Evolutionary conservation across 2,797 vertebrate genomes (phyloP).

Genomic region (Pangasius mekongensis): DNA sequence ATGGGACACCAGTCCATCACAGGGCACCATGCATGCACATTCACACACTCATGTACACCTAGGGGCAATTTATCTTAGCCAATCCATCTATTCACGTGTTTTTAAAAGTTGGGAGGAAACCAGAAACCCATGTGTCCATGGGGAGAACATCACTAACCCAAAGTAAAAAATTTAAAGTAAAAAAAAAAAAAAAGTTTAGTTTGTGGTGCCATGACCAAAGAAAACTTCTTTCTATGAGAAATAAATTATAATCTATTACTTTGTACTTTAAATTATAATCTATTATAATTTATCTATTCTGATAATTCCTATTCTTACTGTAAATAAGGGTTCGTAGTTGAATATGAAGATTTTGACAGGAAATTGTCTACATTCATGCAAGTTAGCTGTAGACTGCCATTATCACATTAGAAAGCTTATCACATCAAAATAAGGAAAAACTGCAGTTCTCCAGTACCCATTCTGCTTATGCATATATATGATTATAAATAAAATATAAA

Average conservation of each 20-base stretch:
- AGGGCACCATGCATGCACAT: not conserved
- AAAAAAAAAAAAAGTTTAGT: not conserved
- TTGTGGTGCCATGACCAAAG: not conserved
- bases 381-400: not conserved
- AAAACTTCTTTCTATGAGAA: not conserved
- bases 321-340: not conserved
- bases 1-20: not conserved
- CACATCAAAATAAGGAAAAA: not conserved
- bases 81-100: not conserved
- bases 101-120: not conserved
- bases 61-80: not conserved
- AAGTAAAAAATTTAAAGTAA: not conserved
- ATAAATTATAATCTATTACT: not conserved
- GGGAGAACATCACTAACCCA: not conserved
- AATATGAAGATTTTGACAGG: not conserved
- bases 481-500: slow-evolving; percentile 16
- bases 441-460: too few relatives aligned
- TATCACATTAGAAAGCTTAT: not conserved
- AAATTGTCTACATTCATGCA: not conserved
- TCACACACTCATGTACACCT: not conserved
- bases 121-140: not conserved
- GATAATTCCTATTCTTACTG: not conserved
- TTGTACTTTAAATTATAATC: not conserved
- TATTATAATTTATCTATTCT: not conserved
- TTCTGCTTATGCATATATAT: not conserved